Base-by-base conservation (phyloP, 2,797 vertebrate genomes). In the Myotis findleyi region DNA sequence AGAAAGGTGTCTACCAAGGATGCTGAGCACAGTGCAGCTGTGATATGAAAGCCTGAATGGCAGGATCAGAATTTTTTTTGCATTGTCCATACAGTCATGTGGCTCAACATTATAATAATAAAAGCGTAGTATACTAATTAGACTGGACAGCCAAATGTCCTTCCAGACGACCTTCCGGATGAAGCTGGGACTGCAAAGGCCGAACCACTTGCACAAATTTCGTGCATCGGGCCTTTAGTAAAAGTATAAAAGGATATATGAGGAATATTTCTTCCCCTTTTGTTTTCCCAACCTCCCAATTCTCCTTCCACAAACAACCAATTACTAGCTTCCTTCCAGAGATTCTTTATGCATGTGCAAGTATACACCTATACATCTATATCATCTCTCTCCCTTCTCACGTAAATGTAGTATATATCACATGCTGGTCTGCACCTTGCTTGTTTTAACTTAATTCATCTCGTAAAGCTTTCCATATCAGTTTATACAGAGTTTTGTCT, bases 401-500 rank as follows among this genome's bases (percentile, higher is more conserved):
- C 14, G 8, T 38, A 68, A 88, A 80, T 2, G 6, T 30, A 13
- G 13, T 16, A 3, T 38, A 16, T 80, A 51, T 83, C 76, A 38
- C 47, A 44, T 1, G 38, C 66, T 18, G 6, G 69, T 85, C 55
- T 66, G 47, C 12, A 55, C 17, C 41, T 93, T 72, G 41, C 59
- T 72, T 38, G 12, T 82, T 86, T 77, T 80, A 49, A 55, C 73
- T 94, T 83, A 59, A 66, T 91, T 86, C 71, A 64, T 83, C 89
- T 73, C 16, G 0, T 91, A 47, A 93, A 69, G 49, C n/a, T 81
- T 94, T 94, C 89, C 18, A 1, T 44, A 71, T 91, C 82, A 16
- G 44, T 96, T 93, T 93, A 30, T 77, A 76, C 84, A 66, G 87
- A 87, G 49, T 80, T 95, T 87, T 59, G 68, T 91, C 84, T 95